Conservation (phyloP, 2,797 vertebrate genomes). For the Anisognathus igniventris region DNA sequence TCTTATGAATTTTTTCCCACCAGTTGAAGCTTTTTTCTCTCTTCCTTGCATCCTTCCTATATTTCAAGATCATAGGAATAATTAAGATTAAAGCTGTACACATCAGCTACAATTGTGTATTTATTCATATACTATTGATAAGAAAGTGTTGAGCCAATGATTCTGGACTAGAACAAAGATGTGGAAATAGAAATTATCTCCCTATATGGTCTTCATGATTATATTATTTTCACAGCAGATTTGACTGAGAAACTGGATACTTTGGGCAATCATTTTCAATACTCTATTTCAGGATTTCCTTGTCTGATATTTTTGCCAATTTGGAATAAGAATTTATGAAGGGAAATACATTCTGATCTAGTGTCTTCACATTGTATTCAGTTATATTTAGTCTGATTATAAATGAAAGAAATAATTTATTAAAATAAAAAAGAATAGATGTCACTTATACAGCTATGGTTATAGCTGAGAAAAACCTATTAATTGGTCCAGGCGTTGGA, state of each 20-base stretch:
- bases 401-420: neutral
- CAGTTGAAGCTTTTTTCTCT: neutral
- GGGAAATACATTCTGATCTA: neutral
- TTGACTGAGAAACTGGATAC: neutral
- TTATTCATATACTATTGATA: neutral
- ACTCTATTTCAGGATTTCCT: neutral
- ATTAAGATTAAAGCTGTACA: neutral
- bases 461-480: neutral
- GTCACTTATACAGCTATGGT: neutral
- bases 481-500: neutral
- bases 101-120: neutral
- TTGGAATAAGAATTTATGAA: neutral
- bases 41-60: neutral
- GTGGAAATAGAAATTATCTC: neutral
- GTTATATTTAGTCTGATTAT: constrained; percentile 9
- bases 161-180: neutral
- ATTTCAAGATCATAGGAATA: neutral
- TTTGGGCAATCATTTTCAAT: neutral
- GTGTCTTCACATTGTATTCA: neutral
- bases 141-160: neutral
- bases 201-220: neutral
- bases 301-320: neutral
- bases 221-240: neutral
- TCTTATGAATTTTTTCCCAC: neutral
- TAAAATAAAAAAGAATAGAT: neutral